phyloP scores from a whole-genome alignment of 92 coral and sea anemone species.

The Umimayanthus kanabou region DNA sequence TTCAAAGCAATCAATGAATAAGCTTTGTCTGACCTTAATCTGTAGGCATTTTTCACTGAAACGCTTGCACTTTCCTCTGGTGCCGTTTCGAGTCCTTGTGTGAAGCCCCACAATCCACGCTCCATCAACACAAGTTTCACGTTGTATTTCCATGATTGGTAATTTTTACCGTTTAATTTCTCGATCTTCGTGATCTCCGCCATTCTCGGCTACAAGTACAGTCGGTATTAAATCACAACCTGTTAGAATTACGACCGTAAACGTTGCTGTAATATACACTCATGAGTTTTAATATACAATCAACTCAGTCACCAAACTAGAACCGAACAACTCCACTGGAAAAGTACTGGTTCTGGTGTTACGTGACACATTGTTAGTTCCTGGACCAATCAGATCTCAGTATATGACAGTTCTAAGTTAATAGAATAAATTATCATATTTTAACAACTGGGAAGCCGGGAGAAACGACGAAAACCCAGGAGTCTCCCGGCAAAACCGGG shows the following conservation, averaged over 20 bases:
- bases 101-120: slow-evolving; percentile 66
- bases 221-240: slow-evolving; percentile 5
- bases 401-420: too few relatives aligned
- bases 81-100: background rate
- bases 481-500: too few relatives aligned
- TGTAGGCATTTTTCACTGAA: slow-evolving; percentile 42
- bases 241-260: background rate
- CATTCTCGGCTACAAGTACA: slow-evolving; percentile 35
- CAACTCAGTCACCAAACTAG: too few relatives aligned
- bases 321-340: too few relatives aligned
- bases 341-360: too few relatives aligned
- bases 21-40: slow-evolving; percentile 48
- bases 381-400: too few relatives aligned
- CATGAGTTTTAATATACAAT: too few relatives aligned
- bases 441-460: too few relatives aligned
- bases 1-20: slow-evolving; percentile 43
- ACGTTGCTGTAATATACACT: too few relatives aligned
- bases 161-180: slow-evolving; percentile 65
- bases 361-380: too few relatives aligned
- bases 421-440: too few relatives aligned
- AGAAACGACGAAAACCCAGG: too few relatives aligned
- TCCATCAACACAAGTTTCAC: slow-evolving; percentile 68
- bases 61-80: background rate
- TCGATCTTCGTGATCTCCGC: slow-evolving; percentile 67
- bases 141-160: slow-evolving; percentile 77